phyloP scores from a whole-genome alignment of 1,140 invertebrate species.

The Drosophila aff. region DNA sequence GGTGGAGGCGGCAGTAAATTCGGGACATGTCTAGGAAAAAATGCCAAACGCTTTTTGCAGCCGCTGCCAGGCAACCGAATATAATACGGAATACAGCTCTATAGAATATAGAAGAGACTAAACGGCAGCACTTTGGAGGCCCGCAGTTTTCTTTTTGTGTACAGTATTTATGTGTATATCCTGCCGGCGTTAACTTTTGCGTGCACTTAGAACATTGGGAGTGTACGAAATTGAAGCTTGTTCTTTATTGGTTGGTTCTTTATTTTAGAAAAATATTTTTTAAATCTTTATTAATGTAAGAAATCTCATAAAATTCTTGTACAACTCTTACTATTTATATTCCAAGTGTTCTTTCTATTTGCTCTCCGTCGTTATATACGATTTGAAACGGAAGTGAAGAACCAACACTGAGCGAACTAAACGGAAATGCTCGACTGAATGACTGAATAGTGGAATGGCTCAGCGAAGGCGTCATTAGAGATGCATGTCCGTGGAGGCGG shows the following conservation, averaged over 20 bases:
- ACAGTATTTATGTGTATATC: conserved; percentile 11
- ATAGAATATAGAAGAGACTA: conserved; percentile 21
- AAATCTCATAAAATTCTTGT: neutral
- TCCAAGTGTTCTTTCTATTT: conserved; percentile 21
- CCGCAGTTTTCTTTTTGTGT: conserved; percentile 28
- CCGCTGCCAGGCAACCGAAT: conserved; percentile 1
- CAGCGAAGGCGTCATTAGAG: conserved; percentile 67
- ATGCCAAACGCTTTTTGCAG: conserved; percentile 32
- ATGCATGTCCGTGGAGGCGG: conserved; percentile 49
- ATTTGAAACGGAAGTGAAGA: conserved; percentile 77
- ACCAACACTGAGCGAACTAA: conserved; percentile 40
- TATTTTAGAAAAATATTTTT: neutral
- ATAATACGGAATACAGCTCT: neutral
- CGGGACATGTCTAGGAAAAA: conserved; percentile 43
- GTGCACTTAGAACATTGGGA: conserved; percentile 1
- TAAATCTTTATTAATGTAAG: too few species aligned
- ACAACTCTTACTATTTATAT: too few species aligned
- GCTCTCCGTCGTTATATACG: conserved; percentile 54
- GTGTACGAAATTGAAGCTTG: neutral
- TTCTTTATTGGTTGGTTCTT: neutral
- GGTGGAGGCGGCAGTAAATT: conserved; percentile 25
- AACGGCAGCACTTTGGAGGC: conserved; percentile 7
- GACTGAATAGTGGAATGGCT: conserved; percentile 62
- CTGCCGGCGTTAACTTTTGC: conserved; percentile 21
- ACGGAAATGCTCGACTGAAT: conserved; percentile 68